Evolutionary conservation across 2,113 vertebrate genomes (phyloP).

Genomic region (Solenodon paradoxus): DNA sequence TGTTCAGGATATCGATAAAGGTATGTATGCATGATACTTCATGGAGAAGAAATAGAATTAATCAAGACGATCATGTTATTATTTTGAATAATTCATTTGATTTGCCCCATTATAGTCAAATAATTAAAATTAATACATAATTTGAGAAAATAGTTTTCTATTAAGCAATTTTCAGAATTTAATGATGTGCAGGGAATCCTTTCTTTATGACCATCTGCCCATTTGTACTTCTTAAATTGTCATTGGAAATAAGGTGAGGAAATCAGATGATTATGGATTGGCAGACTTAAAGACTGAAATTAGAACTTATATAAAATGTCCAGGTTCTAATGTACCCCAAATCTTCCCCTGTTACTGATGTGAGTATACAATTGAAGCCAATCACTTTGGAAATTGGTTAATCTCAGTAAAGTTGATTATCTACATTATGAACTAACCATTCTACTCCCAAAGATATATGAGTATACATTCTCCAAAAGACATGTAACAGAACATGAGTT

Average conservation of each 20-base stretch:
- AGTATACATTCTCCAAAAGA: background rate
- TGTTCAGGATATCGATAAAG: conserved; percentile 39
- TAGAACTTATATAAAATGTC: background rate
- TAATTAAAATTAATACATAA: conserved; percentile 19
- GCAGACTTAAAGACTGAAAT: background rate
- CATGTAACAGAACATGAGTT: background rate
- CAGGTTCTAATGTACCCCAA: background rate
- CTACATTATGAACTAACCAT: background rate
- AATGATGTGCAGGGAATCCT: background rate
- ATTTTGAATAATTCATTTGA: conserved; percentile 56
- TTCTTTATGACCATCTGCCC: background rate
- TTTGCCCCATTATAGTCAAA: background rate
- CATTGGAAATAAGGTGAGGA: background rate
- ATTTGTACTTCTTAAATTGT: background rate
- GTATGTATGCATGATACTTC: background rate
- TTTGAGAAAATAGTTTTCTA: background rate
- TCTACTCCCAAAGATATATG: background rate
- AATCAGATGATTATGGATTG: background rate
- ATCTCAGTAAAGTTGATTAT: background rate
- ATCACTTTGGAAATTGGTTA: background rate
- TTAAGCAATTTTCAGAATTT: background rate
- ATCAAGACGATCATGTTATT: conserved; percentile 49
- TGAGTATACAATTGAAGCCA: background rate
- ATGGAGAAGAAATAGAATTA: conserved; percentile 40
- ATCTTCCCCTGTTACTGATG: background rate